phyloP scores from a whole-genome alignment of 2,888 invertebrate species.

The Melieria picta region DNA sequence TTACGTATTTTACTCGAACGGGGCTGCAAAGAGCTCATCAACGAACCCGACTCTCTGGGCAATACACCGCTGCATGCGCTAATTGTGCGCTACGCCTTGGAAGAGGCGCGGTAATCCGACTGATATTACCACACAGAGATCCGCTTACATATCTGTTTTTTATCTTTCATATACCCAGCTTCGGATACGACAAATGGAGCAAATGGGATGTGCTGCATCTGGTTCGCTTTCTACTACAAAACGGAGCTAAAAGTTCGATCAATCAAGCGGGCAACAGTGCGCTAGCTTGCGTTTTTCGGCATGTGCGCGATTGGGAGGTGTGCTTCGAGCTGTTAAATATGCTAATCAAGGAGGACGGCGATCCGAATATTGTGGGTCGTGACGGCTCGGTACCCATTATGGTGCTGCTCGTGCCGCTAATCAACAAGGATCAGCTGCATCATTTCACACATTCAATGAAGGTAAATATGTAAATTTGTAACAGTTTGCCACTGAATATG shows the following conservation, averaged over 20 bases:
- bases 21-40: constrained; percentile 78
- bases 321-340: constrained; percentile 66
- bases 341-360: constrained; percentile 66
- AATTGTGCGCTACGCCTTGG: constrained; percentile 74
- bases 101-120: constrained; percentile 69
- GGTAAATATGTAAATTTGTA: constrained; percentile 60
- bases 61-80: constrained; percentile 79
- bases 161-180: constrained; percentile 54
- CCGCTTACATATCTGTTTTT: background rate
- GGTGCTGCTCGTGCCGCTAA: constrained; percentile 78
- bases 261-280: constrained; percentile 77
- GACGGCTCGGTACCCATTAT: constrained; percentile 80
- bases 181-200: constrained; percentile 77
- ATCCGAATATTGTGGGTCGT: constrained; percentile 76
- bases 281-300: constrained; percentile 76
- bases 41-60: constrained; percentile 77
- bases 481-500: too few species aligned
- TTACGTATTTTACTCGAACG: constrained; percentile 76
- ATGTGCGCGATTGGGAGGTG: constrained; percentile 77
- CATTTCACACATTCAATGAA: constrained; percentile 80
- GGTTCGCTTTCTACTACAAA: constrained; percentile 72
- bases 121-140: background rate
- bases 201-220: constrained; percentile 80
- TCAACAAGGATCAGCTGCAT: constrained; percentile 78
- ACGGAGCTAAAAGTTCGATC: constrained; percentile 75